Evolutionary conservation across 2,888 invertebrate genomes (phyloP).

Genomic region (Hemaris fuciformis): DNA sequence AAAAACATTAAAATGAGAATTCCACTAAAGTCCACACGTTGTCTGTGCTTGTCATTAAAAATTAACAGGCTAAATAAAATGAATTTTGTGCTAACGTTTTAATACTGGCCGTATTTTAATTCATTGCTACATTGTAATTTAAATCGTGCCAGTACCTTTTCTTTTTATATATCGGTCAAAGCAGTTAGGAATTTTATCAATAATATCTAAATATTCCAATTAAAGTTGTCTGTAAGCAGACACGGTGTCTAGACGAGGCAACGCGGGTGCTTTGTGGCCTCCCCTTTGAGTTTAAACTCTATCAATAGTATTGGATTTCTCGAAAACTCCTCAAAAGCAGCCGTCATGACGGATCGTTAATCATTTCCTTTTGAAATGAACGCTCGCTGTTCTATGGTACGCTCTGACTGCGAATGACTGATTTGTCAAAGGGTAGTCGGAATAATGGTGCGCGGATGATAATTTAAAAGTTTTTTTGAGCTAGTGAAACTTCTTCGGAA

Average conservation of each 20-base stretch:
- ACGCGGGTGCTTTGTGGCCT: slow-evolving; percentile 11
- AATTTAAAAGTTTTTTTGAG: slow-evolving; percentile 2
- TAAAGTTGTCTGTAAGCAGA: slow-evolving; percentile 5
- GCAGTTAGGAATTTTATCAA: neutral
- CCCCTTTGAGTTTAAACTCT: slow-evolving; percentile 37
- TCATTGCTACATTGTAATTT: no score
- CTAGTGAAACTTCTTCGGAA: neutral
- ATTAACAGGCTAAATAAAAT: no score
- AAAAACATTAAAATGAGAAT: no score
- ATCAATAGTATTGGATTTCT: slow-evolving; percentile 58
- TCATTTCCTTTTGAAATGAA: slow-evolving; percentile 48
- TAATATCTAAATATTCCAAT: neutral
- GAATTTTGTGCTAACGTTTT: no score
- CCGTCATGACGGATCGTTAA: slow-evolving; percentile 43
- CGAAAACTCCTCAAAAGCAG: slow-evolving; percentile 22
- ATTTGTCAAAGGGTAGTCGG: slow-evolving; percentile 7
- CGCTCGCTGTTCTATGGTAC: slow-evolving; percentile 16
- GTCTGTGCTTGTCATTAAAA: no score
- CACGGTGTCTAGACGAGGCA: neutral
- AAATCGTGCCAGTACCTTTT: no score
- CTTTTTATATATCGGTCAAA: neutral
- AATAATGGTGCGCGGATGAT: slow-evolving; percentile 1
- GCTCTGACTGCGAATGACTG: slow-evolving; percentile 7
- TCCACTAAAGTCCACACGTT: no score
- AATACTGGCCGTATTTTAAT: no score